Conservation (phyloP, 1,140 invertebrate species). For the Orchestia grillus region DNA sequence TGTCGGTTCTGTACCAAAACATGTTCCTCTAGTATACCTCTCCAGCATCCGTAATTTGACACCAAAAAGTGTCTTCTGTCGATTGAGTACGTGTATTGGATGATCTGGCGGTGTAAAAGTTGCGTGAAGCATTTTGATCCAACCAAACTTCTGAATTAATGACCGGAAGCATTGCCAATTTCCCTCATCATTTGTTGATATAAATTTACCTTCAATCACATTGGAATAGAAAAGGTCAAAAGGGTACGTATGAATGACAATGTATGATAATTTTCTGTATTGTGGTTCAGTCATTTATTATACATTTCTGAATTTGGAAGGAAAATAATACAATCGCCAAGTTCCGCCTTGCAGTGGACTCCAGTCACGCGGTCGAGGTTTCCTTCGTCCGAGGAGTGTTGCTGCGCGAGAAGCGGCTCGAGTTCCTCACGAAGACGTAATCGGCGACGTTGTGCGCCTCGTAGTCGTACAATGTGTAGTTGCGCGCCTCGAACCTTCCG, state of each 20-base stretch:
- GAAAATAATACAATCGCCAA: not conserved
- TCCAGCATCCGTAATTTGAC: not conserved
- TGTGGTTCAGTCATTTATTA: not conserved
- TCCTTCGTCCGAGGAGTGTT: not conserved
- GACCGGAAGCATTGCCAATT: not conserved
- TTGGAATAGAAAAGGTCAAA: not conserved
- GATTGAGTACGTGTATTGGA: no score
- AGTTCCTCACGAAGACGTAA: not conserved
- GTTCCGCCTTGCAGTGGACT: not conserved
- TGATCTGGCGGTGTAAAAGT: not conserved
- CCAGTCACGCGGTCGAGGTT: not conserved
- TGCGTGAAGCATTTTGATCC: not conserved
- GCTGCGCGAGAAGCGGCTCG: not conserved
- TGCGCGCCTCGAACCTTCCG: not conserved
- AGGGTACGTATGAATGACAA: not conserved
- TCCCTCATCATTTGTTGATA: no score
- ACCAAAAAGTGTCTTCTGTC: not conserved
- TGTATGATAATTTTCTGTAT: no score
- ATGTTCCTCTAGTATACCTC: not conserved
- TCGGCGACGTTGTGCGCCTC: not conserved
- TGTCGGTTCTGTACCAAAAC: no score
- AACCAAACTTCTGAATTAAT: not conserved
- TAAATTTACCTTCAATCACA: no score
- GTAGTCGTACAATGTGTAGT: conserved; percentile 8
- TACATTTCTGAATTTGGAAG: not conserved